Percentiles rank a stretch among this genome's conserved stretches.
phyloP scores from a whole-genome alignment of 2,113 vertebrate genomes.

The Crotalus viridis region DNA sequence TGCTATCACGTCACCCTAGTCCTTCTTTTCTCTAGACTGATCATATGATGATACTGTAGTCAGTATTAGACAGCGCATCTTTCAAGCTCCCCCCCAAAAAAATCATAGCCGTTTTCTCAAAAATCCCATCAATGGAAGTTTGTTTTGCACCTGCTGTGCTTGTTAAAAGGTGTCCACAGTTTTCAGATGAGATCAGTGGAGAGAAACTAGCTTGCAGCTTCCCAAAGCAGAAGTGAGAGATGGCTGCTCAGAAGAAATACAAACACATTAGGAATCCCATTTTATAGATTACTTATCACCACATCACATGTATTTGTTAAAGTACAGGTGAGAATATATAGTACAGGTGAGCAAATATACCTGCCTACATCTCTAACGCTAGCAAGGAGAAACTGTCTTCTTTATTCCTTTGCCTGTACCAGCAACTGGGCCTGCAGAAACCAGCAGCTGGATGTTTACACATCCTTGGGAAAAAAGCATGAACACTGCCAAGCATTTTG shows the following conservation, averaged over 20 bases:
- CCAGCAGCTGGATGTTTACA: neutral
- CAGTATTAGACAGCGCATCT: neutral
- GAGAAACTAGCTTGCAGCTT: neutral
- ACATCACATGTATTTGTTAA: neutral
- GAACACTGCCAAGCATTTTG: neutral
- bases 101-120: neutral
- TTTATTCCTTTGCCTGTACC: neutral
- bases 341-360: neutral
- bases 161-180: neutral
- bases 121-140: neutral
- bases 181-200: neutral
- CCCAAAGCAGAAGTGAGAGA: neutral
- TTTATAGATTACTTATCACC: neutral
- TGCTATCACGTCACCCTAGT: no score
- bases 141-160: constrained; percentile 4
- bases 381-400: neutral
- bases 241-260: neutral
- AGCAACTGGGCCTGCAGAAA: neutral
- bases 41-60: neutral
- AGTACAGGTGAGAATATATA: neutral
- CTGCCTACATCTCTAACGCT: neutral
- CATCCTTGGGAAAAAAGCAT: neutral
- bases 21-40: no score
- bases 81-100: neutral
- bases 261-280: neutral